Conservation (phyloP, 2,113 vertebrate genomes). For the Pelvicachromis taeniatus region DNA sequence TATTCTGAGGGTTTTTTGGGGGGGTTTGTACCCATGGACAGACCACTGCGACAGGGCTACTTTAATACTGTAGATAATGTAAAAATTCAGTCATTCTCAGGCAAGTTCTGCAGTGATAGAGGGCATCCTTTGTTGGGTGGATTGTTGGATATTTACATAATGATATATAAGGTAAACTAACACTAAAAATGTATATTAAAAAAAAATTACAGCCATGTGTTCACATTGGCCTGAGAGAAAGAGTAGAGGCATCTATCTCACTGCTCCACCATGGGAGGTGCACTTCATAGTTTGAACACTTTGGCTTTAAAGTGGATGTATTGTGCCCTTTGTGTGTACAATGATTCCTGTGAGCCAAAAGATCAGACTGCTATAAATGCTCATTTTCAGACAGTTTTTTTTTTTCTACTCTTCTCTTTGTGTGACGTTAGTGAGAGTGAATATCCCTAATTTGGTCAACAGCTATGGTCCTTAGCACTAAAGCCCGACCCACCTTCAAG, state of each 20-base stretch:
- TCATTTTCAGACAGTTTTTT: not conserved
- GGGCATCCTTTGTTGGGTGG: not conserved
- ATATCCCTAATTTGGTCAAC: not conserved
- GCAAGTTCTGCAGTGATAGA: not conserved
- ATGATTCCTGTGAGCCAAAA: not conserved
- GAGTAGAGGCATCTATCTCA: not conserved
- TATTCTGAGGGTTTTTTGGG: not conserved
- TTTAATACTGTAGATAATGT: not conserved
- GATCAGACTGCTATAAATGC: not conserved
- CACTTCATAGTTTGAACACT: not conserved
- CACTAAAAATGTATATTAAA: not conserved
- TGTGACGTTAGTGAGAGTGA: not conserved
- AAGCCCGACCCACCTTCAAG: not conserved
- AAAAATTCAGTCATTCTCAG: not conserved
- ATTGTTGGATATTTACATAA: not conserved
- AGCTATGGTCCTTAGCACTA: not conserved
- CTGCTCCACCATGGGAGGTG: not conserved
- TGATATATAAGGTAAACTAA: not conserved
- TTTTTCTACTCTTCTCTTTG: accelerated
- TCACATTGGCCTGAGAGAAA: not conserved
- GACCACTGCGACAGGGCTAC: not conserved
- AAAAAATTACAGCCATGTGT: not conserved
- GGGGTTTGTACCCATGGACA: not conserved
- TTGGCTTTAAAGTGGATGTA: not conserved
- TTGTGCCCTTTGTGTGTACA: not conserved